phyloP scores from a whole-genome alignment of 37 sponge, comb jelly and placozoan genomes.

The Lycopodina hypogea region DNA sequence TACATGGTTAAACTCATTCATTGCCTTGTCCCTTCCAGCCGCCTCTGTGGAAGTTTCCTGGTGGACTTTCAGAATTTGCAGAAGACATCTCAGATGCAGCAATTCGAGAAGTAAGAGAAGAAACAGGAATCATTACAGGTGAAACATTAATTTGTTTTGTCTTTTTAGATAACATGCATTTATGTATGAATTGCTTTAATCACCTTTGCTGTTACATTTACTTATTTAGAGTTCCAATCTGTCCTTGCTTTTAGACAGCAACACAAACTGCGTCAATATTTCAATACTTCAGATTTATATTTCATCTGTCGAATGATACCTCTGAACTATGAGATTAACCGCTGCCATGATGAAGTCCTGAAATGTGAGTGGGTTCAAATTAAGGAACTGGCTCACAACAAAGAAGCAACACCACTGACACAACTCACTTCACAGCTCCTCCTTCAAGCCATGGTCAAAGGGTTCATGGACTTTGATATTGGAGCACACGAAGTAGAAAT shows the following conservation, averaged over 20 bases:
- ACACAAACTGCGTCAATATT: slow-evolving; percentile 58
- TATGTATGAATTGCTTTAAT: no score
- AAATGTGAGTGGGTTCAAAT: slow-evolving; percentile 76
- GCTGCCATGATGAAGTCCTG: slow-evolving; percentile 63
- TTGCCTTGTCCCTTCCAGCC: slow-evolving; percentile 36
- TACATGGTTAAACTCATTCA: no score
- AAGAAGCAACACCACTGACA: slow-evolving; percentile 51
- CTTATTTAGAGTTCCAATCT: slow-evolving; percentile 64
- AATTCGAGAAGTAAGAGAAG: slow-evolving; percentile 78
- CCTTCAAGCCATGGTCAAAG: slow-evolving; percentile 21
- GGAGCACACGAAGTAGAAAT: background rate
- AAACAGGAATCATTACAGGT: slow-evolving; percentile 80
- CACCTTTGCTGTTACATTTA: no score
- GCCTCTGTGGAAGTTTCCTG: slow-evolving; percentile 82
- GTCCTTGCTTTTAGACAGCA: slow-evolving; percentile 77
- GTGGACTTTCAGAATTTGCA: slow-evolving; percentile 71
- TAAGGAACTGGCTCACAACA: slow-evolving; percentile 30
- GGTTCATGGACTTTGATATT: slow-evolving; percentile 35
- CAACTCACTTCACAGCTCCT: slow-evolving; percentile 24
- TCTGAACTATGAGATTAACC: slow-evolving; percentile 50
- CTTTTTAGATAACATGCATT: slow-evolving; percentile 28
- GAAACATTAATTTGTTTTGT: slow-evolving; percentile 5
- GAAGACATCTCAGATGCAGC: slow-evolving; percentile 81
- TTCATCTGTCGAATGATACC: slow-evolving; percentile 79
- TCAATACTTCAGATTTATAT: slow-evolving; percentile 70